Percentiles rank a stretch among this genome's conserved stretches.
phyloP scores from a whole-genome alignment of 2,888 invertebrate genomes.

The Carterocephalus palaemon region DNA sequence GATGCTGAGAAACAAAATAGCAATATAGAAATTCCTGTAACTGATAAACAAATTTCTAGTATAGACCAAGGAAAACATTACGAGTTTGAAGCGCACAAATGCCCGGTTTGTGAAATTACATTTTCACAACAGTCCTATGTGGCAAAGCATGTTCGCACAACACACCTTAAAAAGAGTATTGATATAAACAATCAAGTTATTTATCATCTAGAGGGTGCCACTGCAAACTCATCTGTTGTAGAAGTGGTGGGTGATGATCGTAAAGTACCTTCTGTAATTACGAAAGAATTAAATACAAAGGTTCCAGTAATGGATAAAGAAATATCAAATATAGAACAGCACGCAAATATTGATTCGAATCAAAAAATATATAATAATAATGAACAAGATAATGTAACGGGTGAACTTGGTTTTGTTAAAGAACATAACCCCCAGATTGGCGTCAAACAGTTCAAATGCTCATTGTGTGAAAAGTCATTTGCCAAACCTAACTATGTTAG shows the following conservation, averaged over 20 bases:
- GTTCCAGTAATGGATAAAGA: too few species aligned
- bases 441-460: too few species aligned
- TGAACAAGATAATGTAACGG: not conserved
- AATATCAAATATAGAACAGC: too few species aligned
- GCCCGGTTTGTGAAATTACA: slow-evolving; percentile 1
- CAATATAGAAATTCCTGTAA: not conserved
- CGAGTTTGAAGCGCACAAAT: not conserved
- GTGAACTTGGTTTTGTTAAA: too few species aligned
- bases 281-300: too few species aligned
- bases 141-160: not conserved
- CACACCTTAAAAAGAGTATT: not conserved
- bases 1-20: slow-evolving; percentile 2
- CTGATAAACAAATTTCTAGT: slow-evolving; percentile 5
- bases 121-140: not conserved
- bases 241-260: not conserved
- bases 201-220: not conserved
- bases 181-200: slow-evolving; percentile 2
- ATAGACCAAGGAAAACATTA: not conserved
- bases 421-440: too few species aligned
- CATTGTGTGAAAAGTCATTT: slow-evolving; percentile 3
- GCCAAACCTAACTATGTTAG: not conserved
- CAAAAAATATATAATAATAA: too few species aligned
- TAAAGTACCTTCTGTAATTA: not conserved
- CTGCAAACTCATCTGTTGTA: not conserved
- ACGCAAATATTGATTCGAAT: too few species aligned